Base-by-base conservation (phyloP, 2,888 invertebrate species). In the Abrostola tripartita region DNA sequence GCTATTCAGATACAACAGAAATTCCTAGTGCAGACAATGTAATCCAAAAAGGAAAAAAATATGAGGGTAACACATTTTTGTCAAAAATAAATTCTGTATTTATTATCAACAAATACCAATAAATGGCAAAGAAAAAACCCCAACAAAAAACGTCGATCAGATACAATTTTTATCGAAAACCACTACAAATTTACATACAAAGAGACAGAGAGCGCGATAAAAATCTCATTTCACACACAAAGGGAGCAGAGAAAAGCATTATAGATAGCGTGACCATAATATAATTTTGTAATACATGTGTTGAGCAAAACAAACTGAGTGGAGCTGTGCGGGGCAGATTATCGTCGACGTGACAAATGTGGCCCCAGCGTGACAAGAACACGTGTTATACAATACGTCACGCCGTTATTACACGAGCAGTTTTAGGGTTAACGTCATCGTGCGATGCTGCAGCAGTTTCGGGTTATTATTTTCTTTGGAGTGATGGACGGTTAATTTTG, bases 291-390 rank as follows among this genome's bases (percentile, higher is more conserved):
- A 53, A 65, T 67, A 70, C 63, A 69, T 62, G 51, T 75, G 63
- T 65, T 62, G 60, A 61, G 57, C 73, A 72, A 73, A 78, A 79
- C 69, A 70, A 58, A 61, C 41, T 51, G 70, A 57, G 71, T 71
- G 50, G 63, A 56, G 61, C 73, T 73, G 68, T 58, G 57, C 51
- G 56, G 53, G 53, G 69, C 75, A 76, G 73, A 81, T 80, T 78
- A 81, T 79, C 71, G 69, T 53, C 56, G 10, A 66, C 68, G 77
- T 81, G 79, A 80, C 81, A 80, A 80, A 81, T 81, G 81, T 68
- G 71, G 64, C 71, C 52, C 76, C 68, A 41, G 63, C 74, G 72
- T 79, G 79, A 81, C 79, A 79, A 62, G 63, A 76, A 74, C 79
- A 80, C 74, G 79, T 81, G 79, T 74, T 74, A 66, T 76, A 64